Evolutionary conservation across 2,797 vertebrate species (phyloP).

Genomic region (Champsocephalus esox): DNA sequence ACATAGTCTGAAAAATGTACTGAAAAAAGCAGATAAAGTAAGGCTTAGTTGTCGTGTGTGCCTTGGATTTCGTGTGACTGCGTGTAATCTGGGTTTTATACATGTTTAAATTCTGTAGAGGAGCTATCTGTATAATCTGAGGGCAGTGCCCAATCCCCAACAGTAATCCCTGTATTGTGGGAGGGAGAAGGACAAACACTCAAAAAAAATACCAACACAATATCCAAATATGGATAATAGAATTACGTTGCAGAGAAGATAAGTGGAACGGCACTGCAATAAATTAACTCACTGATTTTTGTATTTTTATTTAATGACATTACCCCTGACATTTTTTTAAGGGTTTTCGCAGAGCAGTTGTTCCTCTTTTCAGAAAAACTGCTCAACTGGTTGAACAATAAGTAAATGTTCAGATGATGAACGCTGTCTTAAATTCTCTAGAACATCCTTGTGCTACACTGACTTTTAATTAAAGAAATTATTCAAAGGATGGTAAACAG

Average conservation of each 20-base stretch:
- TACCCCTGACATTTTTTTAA: conserved; percentile 10
- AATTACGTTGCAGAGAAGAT: conserved; percentile 16
- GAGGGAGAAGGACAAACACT: conserved; percentile 14
- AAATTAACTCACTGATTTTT: conserved; percentile 19
- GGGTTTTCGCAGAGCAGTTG: conserved; percentile 1
- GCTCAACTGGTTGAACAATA: conserved; percentile 4
- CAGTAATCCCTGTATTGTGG: conserved; percentile 59
- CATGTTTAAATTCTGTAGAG: conserved; percentile 77
- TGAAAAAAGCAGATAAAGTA: conserved; percentile 21
- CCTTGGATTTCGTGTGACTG: conserved; percentile 52
- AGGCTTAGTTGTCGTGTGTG: conserved; percentile 14
- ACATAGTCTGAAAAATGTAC: conserved; percentile 5
- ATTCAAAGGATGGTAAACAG: neutral
- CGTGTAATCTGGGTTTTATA: conserved; percentile 83
- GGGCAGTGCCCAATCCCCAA: conserved; percentile 62
- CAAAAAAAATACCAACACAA: conserved; percentile 1
- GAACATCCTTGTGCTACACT: neutral
- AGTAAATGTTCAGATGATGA: neutral
- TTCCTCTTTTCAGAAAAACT: neutral
- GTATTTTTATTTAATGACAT: conserved; percentile 17
- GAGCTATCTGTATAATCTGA: conserved; percentile 80
- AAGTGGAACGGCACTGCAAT: neutral
- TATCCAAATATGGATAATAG: conserved; percentile 31
- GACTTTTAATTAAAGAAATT: neutral
- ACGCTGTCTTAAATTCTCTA: neutral